phyloP scores from a whole-genome alignment of 2,888 invertebrate species.

The Ectemnius lituratus region DNA sequence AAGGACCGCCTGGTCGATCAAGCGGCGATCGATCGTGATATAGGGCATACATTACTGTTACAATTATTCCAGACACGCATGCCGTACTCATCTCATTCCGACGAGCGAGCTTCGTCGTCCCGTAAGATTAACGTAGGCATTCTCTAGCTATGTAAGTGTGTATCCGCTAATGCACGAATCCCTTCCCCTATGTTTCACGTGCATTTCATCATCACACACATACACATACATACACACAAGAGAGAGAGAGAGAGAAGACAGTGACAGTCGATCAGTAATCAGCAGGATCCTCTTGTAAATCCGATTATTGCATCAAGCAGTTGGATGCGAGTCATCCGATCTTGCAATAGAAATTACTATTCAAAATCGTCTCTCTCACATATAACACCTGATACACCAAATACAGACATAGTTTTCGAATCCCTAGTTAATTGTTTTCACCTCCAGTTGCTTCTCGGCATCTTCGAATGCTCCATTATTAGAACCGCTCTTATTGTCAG shows the following conservation, averaged over 20 bases:
- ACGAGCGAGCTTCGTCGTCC: conserved; percentile 41
- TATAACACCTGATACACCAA: too few relatives aligned
- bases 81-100: conserved; percentile 32
- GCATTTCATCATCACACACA: conserved; percentile 16
- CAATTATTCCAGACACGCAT: conserved; percentile 8
- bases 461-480: not conserved
- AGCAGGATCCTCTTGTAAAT: too few relatives aligned
- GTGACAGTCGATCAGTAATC: not conserved
- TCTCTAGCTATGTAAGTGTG: conserved; percentile 43
- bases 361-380: too few relatives aligned
- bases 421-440: too few relatives aligned
- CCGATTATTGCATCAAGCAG: too few relatives aligned
- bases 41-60: conserved; percentile 35
- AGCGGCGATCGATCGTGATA: conserved; percentile 30
- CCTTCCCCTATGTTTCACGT: conserved; percentile 20
- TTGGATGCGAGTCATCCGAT: too few relatives aligned
- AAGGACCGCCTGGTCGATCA: not conserved
- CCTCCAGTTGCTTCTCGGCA: too few relatives aligned
- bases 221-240: too few relatives aligned
- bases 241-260: not conserved
- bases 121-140: conserved; percentile 44
- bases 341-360: too few relatives aligned
- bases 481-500: conserved; percentile 18
- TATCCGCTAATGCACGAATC: conserved; percentile 49
- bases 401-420: too few relatives aligned